Conservation (phyloP, 92 coral and sea anemone species). For the Palythoa grandiflora region DNA sequence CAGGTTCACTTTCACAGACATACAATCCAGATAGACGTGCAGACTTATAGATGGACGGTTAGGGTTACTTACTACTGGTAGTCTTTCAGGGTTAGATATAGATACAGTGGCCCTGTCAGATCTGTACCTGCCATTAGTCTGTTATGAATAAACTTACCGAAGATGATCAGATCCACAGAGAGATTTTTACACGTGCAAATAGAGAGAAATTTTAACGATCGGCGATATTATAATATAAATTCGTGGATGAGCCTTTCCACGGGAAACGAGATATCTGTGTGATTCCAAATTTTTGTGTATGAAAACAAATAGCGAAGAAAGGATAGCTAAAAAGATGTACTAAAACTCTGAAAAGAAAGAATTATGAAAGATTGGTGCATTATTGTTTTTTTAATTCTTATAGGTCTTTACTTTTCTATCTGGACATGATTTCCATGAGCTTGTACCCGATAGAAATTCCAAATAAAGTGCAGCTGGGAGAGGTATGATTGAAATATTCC, state of each 20-base stretch:
- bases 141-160: no score
- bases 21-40: no score
- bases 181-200: no score
- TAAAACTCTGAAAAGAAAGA: neutral
- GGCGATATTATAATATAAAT: no score
- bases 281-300: neutral
- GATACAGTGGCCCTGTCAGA: neutral
- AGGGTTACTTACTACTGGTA: no score
- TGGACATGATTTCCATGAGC: constrained; percentile 87
- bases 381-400: neutral
- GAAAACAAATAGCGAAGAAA: neutral
- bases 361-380: no score
- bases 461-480: constrained; percentile 81
- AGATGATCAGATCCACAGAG: no score
- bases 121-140: no score
- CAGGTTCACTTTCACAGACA: no score
- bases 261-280: neutral
- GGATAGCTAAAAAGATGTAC: neutral
- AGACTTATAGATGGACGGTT: no score
- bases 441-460: constrained; percentile 97
- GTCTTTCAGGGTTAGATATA: neutral
- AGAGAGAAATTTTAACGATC: no score
- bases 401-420: constrained; percentile 91
- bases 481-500: constrained; percentile 65
- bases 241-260: no score